phyloP scores from a whole-genome alignment of 2,797 vertebrate species.

The Tamandua tetradactyla region DNA sequence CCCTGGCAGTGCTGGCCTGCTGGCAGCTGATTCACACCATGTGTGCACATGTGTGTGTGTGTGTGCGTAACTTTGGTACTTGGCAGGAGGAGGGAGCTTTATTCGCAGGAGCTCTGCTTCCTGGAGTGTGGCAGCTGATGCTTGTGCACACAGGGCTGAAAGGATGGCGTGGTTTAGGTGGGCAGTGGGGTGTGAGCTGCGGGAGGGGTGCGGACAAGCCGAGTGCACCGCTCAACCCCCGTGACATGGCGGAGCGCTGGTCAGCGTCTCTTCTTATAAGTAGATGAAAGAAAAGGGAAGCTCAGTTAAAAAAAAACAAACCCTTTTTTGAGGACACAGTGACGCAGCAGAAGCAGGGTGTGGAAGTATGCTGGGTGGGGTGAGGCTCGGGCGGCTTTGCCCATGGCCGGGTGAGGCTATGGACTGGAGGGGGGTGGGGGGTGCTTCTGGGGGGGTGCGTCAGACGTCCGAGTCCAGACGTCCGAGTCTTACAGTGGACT shows the following conservation, averaged over 20 bases:
- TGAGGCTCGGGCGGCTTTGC: neutral
- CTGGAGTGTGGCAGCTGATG: neutral
- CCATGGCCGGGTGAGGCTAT: too few species aligned
- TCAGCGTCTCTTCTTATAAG: neutral
- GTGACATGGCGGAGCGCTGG: too few species aligned
- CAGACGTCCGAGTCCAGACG: too few species aligned
- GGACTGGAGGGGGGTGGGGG: too few species aligned
- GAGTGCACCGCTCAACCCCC: neutral
- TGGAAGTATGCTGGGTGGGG: neutral
- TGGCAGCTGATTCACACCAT: too few species aligned
- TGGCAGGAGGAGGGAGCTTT: neutral
- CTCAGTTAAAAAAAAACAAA: neutral
- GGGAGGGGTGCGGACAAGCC: neutral
- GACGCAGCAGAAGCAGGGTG: neutral
- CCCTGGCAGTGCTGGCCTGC: too few species aligned
- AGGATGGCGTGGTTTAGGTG: neutral
- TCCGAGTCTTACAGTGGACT: too few species aligned
- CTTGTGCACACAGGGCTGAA: neutral
- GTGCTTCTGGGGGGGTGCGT: too few species aligned
- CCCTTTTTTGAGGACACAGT: neutral
- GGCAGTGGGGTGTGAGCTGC: neutral
- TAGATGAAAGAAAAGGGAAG: conserved; percentile 7
- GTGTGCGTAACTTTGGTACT: neutral
- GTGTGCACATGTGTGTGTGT: too few species aligned
- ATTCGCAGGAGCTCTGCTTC: neutral